Conservation (phyloP, 1,140 invertebrate genomes). For the Trichoplusia ni region DNA sequence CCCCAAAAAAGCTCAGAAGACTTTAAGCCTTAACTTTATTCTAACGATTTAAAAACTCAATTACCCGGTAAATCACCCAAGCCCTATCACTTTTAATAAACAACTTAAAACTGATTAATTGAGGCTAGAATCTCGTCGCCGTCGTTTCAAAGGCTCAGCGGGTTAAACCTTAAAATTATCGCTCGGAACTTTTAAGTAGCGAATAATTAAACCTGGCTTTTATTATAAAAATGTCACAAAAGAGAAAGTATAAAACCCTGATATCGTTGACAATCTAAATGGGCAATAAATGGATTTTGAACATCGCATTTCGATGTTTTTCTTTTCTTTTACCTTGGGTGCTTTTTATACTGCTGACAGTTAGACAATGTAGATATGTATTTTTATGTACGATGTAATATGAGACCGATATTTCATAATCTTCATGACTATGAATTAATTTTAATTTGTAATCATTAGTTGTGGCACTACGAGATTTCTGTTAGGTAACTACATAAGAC, state of each 20-base stretch:
- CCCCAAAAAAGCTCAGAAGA: neutral
- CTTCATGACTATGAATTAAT: too few species aligned
- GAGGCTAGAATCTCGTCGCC: neutral
- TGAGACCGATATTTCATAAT: too few species aligned
- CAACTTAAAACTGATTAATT: conserved; percentile 15
- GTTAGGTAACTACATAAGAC: too few species aligned
- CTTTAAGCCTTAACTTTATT: neutral
- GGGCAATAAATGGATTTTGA: neutral
- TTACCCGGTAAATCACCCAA: neutral
- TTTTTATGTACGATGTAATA: too few species aligned
- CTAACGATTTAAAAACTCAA: neutral
- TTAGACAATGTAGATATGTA: too few species aligned
- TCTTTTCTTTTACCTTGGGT: too few species aligned
- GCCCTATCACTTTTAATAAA: neutral
- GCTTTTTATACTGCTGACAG: too few species aligned
- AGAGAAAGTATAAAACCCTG: neutral
- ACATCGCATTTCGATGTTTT: too few species aligned
- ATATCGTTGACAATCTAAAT: neutral
- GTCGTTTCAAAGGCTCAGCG: neutral
- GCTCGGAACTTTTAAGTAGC: neutral
- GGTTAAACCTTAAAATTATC: conserved; percentile 1
- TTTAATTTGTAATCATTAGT: too few species aligned
- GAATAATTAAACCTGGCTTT: conserved; percentile 2
- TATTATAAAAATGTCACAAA: neutral
- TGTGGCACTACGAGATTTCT: too few species aligned